These are phyloP conservation scores for Lypha dubia DNA, from an alignment of 2,888 invertebrate genomes.

Conservation along the genomic window DNA sequence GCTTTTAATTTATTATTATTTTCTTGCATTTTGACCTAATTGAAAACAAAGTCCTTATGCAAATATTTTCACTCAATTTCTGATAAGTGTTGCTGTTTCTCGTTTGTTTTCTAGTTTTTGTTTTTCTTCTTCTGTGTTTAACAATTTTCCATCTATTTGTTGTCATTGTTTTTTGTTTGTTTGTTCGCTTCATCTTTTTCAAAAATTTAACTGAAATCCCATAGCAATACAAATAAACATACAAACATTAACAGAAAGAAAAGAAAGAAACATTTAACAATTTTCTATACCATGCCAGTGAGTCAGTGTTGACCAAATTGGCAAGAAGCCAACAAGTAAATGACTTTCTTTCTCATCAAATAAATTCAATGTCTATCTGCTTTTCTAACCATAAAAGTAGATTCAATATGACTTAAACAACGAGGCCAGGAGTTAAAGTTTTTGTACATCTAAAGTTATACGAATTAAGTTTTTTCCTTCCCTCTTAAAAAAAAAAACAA, in stretches of 20 bases:
- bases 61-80: constrained; percentile 71
- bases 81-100: constrained; percentile 67
- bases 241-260: constrained; percentile 19
- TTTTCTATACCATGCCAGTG: constrained; percentile 9
- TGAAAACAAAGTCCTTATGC: constrained; percentile 69
- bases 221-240: constrained; percentile 24
- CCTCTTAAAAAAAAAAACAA: no score
- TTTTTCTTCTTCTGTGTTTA: constrained; percentile 22
- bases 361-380: constrained; percentile 70
- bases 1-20: constrained; percentile 55
- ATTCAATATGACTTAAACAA: constrained; percentile 1
- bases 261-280: constrained; percentile 42
- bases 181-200: constrained; percentile 29
- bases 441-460: no score
- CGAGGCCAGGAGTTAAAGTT: not conserved
- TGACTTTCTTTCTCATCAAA: constrained; percentile 72
- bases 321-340: constrained; percentile 71
- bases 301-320: constrained; percentile 69
- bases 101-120: no score
- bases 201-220: constrained; percentile 43
- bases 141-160: constrained; percentile 34
- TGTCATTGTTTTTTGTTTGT: constrained; percentile 24
- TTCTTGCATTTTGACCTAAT: constrained; percentile 67
- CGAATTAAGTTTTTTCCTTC: no score
- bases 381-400: constrained; percentile 14